phyloP scores from a whole-genome alignment of 2,113 vertebrate species.

The Pelobates fuscus region DNA sequence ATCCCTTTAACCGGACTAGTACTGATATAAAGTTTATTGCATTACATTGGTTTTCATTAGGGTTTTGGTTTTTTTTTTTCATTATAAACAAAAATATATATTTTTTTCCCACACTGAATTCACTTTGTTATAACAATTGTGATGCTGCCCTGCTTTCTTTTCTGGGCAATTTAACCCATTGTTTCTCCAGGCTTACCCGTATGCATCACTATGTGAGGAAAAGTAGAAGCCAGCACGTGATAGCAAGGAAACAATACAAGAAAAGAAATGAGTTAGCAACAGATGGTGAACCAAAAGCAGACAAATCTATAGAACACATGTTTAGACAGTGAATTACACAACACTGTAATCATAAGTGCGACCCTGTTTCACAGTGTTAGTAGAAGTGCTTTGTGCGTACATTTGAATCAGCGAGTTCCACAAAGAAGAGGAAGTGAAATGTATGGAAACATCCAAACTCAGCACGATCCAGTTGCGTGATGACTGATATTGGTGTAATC shows the following conservation, averaged over 20 bases:
- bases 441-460: neutral
- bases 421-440: constrained; percentile 22
- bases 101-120: too few species aligned
- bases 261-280: constrained; percentile 27
- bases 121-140: too few species aligned
- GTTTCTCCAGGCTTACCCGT: constrained; percentile 56
- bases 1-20: too few species aligned
- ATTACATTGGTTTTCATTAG: too few species aligned
- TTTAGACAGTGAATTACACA: constrained; percentile 3
- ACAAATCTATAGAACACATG: neutral
- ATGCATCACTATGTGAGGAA: constrained; percentile 58
- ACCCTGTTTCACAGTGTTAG: neutral
- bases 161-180: too few species aligned
- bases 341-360: neutral
- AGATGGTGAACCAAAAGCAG: too few species aligned
- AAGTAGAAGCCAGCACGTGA: constrained; percentile 62
- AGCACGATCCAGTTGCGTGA: neutral
- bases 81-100: too few species aligned
- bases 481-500: too few species aligned
- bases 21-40: too few species aligned
- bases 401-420: neutral
- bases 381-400: too few species aligned
- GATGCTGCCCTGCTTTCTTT: too few species aligned
- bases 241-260: constrained; percentile 54
- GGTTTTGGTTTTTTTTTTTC: too few species aligned